phyloP scores from a whole-genome alignment of 1,140 invertebrate species.

The Nasonia longicornis region DNA sequence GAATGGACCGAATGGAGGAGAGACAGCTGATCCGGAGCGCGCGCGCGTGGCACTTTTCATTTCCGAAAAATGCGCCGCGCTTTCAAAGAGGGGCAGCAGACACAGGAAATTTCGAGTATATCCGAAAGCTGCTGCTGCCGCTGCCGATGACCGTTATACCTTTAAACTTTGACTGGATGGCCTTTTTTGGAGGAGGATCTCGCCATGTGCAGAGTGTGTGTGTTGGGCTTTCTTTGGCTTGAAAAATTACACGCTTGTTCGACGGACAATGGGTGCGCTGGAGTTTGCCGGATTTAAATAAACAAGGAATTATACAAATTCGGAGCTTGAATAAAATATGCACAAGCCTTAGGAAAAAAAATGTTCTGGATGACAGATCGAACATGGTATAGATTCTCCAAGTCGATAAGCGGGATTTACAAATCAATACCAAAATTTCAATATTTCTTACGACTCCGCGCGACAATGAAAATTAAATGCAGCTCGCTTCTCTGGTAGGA shows the following conservation, averaged over 20 bases:
- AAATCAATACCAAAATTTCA: slow-evolving; percentile 16
- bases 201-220: background rate
- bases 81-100: slow-evolving; percentile 29
- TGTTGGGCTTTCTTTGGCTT: background rate
- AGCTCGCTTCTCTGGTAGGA: background rate
- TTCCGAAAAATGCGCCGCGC: slow-evolving; percentile 51
- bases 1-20: slow-evolving; percentile 44
- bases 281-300: background rate
- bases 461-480: slow-evolving; percentile 26
- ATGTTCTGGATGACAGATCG: background rate
- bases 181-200: background rate
- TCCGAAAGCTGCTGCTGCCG: background rate
- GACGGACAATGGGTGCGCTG: background rate
- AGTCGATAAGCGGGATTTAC: background rate
- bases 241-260: slow-evolving; percentile 4
- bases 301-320: background rate
- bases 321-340: background rate
- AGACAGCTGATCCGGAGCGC: slow-evolving; percentile 53
- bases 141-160: slow-evolving; percentile 35
- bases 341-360: background rate
- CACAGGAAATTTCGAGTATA: slow-evolving; percentile 15
- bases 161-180: slow-evolving; percentile 14
- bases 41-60: slow-evolving; percentile 59
- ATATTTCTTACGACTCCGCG: background rate
- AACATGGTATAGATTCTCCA: background rate